Evolutionary conservation across 2,113 vertebrate species (phyloP).

Genomic region (Carlito syrichta): DNA sequence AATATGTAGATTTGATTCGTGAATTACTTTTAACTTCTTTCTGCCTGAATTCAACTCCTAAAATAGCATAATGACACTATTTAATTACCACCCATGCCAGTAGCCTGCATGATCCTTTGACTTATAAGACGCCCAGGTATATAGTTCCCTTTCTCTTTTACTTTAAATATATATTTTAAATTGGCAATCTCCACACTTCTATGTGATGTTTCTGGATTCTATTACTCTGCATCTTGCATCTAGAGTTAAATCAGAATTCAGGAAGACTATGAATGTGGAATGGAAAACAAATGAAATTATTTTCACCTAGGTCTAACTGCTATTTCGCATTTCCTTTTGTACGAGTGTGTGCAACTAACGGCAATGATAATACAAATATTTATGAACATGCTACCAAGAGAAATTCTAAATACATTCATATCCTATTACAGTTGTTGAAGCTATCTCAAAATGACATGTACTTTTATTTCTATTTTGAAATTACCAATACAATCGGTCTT

Average conservation of each 20-base stretch:
- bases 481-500: neutral
- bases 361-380: neutral
- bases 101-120: neutral
- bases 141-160: neutral
- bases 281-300: neutral
- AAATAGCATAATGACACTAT: neutral
- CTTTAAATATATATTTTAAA: neutral
- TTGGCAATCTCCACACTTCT: neutral
- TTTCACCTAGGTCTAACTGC: neutral
- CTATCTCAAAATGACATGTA: neutral
- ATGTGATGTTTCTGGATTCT: neutral
- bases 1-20: neutral
- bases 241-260: neutral
- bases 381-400: neutral
- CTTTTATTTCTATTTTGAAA: neutral
- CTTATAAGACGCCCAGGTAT: neutral
- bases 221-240: neutral
- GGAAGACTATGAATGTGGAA: neutral
- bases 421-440: neutral
- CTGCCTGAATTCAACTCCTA: neutral
- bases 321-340: neutral
- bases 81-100: neutral
- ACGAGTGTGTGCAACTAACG: neutral
- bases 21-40: neutral
- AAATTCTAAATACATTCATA: neutral